Evolutionary conservation across 1,140 invertebrate genomes (phyloP).

Genomic region (Lepeophtheirus salmonis): DNA sequence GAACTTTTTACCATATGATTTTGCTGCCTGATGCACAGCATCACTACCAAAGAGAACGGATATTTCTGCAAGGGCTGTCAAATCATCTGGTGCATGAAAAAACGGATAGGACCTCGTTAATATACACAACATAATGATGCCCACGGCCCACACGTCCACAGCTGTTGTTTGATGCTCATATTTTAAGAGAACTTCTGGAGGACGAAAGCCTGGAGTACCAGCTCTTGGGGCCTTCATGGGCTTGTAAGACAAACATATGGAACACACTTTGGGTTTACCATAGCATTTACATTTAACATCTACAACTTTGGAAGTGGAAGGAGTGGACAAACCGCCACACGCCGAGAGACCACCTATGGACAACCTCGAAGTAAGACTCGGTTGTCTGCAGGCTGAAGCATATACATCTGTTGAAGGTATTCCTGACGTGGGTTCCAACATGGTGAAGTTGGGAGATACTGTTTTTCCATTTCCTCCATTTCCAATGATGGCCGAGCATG

Average conservation of each 20-base stretch:
- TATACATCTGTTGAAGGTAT: conserved; percentile 1
- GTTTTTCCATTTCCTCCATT: background rate
- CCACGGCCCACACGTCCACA: conserved; percentile 73
- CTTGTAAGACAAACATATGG: conserved; percentile 36
- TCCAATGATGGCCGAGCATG: background rate
- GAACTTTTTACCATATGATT: conserved; percentile 39
- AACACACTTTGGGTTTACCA: conserved; percentile 41
- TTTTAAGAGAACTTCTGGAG: conserved; percentile 67
- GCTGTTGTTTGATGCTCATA: conserved; percentile 51
- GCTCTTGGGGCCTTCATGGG: conserved; percentile 49
- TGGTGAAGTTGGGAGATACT: conserved; percentile 15
- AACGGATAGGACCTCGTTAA: conserved; percentile 60
- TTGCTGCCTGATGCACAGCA: conserved; percentile 43
- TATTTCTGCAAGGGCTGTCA: conserved; percentile 60
- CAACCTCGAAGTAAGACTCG: conserved; percentile 15
- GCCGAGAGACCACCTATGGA: conserved; percentile 22
- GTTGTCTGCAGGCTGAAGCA: conserved; percentile 11
- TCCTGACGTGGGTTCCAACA: conserved; percentile 10
- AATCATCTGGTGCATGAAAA: conserved; percentile 57
- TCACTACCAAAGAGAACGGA: conserved; percentile 53
- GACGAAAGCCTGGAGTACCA: conserved; percentile 71
- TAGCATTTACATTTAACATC: conserved; percentile 35
- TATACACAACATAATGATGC: conserved; percentile 61
- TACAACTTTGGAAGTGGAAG: conserved; percentile 8
- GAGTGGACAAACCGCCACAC: conserved; percentile 21